Conservation (phyloP, 2,797 vertebrate species). For the Enteromius fasciolatus region DNA sequence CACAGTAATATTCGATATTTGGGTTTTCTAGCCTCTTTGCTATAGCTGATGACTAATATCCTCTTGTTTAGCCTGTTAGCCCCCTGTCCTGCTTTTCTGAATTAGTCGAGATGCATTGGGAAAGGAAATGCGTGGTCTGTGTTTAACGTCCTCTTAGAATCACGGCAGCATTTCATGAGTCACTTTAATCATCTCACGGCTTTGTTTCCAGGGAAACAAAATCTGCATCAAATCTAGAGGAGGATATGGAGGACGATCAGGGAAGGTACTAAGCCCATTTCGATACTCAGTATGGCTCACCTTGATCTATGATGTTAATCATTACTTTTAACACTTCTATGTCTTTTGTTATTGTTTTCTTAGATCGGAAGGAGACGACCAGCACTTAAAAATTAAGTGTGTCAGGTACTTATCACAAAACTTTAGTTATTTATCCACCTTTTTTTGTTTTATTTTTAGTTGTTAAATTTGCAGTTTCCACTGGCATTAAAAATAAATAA, state of each 20-base stretch:
- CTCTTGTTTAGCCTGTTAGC: not conserved
- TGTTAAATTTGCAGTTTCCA: not conserved
- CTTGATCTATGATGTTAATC: not conserved
- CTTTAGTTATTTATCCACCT: not conserved
- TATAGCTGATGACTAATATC: constrained; percentile 23
- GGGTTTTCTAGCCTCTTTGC: not conserved
- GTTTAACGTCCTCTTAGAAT: constrained; percentile 1
- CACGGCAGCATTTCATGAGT: constrained; percentile 21
- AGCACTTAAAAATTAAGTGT: constrained; percentile 86
- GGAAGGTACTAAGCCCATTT: constrained; percentile 67
- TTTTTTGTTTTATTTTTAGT: not conserved
- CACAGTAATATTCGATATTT: not conserved
- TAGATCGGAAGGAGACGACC: constrained; percentile 87
- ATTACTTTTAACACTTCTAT: not conserved
- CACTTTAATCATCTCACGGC: constrained; percentile 24
- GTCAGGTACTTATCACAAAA: constrained; percentile 77
- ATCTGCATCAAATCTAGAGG: constrained; percentile 69
- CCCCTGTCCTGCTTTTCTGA: constrained; percentile 27
- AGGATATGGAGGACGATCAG: constrained; percentile 78
- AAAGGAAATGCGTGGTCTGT: constrained; percentile 29
- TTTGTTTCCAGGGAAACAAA: constrained; percentile 75
- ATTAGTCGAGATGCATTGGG: not conserved
- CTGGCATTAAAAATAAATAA: not conserved
- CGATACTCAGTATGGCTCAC: not conserved
- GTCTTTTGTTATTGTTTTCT: constrained; percentile 17